A percentile compares a stretch with the other conserved stretches of the same genome.
Evolutionary conservation across 2,888 invertebrate genomes (phyloP).

Genomic region (Agrochola lota): DNA sequence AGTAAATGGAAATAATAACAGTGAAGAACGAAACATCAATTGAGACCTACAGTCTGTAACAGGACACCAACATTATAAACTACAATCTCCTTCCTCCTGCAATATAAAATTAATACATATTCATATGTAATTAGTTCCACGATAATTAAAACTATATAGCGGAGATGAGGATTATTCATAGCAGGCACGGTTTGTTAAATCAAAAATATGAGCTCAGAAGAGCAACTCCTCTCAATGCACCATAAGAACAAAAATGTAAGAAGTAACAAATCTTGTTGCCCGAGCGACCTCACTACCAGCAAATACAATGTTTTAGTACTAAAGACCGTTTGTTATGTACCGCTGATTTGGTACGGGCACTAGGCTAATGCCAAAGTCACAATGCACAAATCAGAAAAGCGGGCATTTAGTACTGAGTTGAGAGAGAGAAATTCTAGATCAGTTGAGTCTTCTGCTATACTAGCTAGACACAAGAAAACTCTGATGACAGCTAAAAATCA

Average conservation of each 20-base stretch:
- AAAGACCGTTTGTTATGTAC: background rate
- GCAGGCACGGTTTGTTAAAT: slow-evolving; percentile 2
- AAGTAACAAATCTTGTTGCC: background rate
- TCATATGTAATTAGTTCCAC: slow-evolving; percentile 54
- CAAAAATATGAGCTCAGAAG: slow-evolving; percentile 25
- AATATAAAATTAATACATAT: slow-evolving; percentile 59
- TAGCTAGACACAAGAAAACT: background rate
- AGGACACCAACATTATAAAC: slow-evolving; percentile 1
- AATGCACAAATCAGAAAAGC: background rate
- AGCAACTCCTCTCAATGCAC: background rate
- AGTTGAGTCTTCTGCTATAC: background rate
- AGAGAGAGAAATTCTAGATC: background rate
- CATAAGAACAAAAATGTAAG: background rate
- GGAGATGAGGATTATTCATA: slow-evolving; percentile 61
- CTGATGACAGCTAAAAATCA: background rate
- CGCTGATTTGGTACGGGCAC: background rate
- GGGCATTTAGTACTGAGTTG: background rate
- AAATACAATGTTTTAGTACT: background rate
- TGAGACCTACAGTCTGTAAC: background rate
- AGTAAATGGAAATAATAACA: background rate
- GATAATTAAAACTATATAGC: slow-evolving; percentile 62
- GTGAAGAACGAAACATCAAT: background rate
- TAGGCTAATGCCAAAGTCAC: background rate
- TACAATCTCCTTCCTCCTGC: slow-evolving; percentile 11
- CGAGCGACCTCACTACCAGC: background rate